Base-by-base conservation (phyloP, 1,140 invertebrate genomes). In the Babylonia areolata region DNA sequence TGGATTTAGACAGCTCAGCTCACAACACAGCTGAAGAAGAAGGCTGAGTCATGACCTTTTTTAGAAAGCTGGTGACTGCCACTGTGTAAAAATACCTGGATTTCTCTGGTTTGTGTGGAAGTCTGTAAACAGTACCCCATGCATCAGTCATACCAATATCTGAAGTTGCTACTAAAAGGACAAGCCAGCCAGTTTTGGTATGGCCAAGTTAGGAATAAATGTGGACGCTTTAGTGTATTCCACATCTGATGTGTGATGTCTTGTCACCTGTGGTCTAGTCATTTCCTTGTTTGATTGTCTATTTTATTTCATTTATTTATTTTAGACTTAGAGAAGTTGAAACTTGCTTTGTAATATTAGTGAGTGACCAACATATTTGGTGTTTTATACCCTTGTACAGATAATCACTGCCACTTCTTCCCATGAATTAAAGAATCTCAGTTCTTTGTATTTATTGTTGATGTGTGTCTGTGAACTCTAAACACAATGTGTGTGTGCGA, bases 341-440 rank as follows among this genome's bases (percentile, higher is more conserved):
- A 12, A 12, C 17, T 9, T 64, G 15, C 15, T 64, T 64, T 64
- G 28, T 64, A 64, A 23, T 23, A 64, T 12, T 64, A 23, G 17
- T 64, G 58, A 23, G 20, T 23, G 58, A 64, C 58, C 58, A 64
- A 64, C 28, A n/a, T n/a, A 6, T 64, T 23, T 64, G 58, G 17
- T 64, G 17, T 64, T 64, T 64, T 64, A 64, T 64, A 64, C 58
- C 58, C 58, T 64, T 64, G 58, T 64, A 64, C 58, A 64, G 28
- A 64, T 23, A 12, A 64, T 64, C 58, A 64, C 58, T 64, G 58
- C 58, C 58, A 64, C 15, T 64, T 64, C 6, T 64, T 23, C 58
- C 58, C 0, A 23, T 23, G 28, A 64, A 64, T 64, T 23, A 64
- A 64, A 6, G 58, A 64, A 64, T 64, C 58, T 64, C 58, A 28